Evolutionary conservation across 2,797 vertebrate species (phyloP).

Genomic region (Sebastes umbrosus): DNA sequence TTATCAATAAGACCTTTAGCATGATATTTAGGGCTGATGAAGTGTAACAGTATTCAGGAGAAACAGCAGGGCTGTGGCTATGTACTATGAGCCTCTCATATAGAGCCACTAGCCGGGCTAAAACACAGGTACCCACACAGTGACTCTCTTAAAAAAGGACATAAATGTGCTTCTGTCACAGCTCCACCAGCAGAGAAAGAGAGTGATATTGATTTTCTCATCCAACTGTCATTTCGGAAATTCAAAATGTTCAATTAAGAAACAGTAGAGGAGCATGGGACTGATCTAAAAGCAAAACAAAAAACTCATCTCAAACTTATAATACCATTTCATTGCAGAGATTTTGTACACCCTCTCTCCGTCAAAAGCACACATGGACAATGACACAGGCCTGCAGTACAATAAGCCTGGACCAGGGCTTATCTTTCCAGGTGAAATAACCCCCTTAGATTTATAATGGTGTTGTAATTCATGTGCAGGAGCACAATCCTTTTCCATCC

Average conservation of each 20-base stretch:
- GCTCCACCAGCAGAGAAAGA: not conserved
- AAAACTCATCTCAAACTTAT: not conserved
- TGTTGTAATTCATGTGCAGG: constrained; percentile 5
- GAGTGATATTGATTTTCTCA: not conserved
- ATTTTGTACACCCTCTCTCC: not conserved
- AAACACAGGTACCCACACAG: not conserved
- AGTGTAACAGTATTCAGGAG: not conserved
- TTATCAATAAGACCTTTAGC: not conserved
- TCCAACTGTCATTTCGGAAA: not conserved
- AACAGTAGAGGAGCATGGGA: not conserved
- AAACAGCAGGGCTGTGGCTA: not conserved
- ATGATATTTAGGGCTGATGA: not conserved
- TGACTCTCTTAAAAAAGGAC: not conserved
- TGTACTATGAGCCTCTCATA: not conserved
- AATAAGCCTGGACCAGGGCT: not conserved
- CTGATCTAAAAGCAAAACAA: not conserved
- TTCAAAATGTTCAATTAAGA: not conserved
- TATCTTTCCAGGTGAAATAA: constrained; percentile 27
- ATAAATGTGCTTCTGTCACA: not conserved
- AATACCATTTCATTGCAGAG: not conserved
- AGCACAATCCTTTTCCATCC: constrained; percentile 3
- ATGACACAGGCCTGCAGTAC: constrained; percentile 2
- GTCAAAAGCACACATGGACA: not conserved
- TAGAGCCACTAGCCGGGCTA: not conserved
- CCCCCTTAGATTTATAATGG: constrained; percentile 7